Conservation (phyloP, 2,113 vertebrate genomes). For the Antechinus flavipes region DNA sequence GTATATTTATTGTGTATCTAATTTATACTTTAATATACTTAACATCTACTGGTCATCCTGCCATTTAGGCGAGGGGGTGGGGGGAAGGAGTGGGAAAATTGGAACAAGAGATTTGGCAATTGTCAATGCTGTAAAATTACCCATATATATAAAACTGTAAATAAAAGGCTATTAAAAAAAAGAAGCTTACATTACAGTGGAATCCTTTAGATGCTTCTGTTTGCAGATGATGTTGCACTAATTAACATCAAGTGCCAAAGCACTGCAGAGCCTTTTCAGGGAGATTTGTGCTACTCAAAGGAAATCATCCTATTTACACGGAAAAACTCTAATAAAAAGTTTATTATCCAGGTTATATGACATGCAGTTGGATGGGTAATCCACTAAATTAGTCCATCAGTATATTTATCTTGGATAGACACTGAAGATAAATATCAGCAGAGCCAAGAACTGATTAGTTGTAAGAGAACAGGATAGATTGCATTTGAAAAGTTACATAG, state of each 20-base stretch:
- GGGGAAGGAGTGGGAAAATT: too few species aligned
- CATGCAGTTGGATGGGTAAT: background rate
- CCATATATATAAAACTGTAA: too few species aligned
- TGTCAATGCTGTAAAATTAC: too few species aligned
- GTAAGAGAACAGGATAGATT: background rate
- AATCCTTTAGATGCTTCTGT: background rate
- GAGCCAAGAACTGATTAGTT: background rate
- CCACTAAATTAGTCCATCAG: background rate
- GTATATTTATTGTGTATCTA: too few species aligned
- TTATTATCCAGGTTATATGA: background rate
- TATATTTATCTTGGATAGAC: background rate
- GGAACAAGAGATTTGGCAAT: too few species aligned
- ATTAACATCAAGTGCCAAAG: background rate
- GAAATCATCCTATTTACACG: background rate
- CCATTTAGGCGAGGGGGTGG: too few species aligned
- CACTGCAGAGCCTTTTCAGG: background rate
- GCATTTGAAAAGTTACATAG: background rate
- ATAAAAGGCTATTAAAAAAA: background rate
- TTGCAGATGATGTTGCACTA: background rate
- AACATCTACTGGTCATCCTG: too few species aligned
- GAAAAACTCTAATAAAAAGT: background rate
- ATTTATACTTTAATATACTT: too few species aligned
- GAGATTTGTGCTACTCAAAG: background rate
- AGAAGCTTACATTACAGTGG: background rate
- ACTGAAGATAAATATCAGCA: background rate